Evolutionary conservation across 1,140 invertebrate species (phyloP).

Genomic region (Subanguina moxae): DNA sequence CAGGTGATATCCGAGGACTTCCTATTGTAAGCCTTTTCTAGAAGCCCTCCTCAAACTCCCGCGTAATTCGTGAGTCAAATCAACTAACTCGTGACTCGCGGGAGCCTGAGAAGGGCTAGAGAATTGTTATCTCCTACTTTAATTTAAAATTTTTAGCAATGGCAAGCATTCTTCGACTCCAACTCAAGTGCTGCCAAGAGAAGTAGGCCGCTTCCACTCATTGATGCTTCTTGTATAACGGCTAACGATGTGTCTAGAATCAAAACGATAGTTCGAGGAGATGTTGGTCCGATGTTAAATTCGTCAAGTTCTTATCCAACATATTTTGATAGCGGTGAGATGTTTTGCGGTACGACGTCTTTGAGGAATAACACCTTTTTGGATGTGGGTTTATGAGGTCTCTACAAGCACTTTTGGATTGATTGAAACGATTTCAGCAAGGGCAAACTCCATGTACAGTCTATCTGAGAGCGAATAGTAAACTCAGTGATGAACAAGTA

Average conservation of each 20-base stretch:
- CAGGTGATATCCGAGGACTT: slow-evolving; percentile 20
- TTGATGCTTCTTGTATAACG: slow-evolving; percentile 12
- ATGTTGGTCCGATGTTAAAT: slow-evolving; percentile 2
- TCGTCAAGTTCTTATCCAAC: background rate
- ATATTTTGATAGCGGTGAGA: background rate
- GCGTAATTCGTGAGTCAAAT: no score
- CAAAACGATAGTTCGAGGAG: slow-evolving; percentile 12
- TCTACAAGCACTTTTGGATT: no score
- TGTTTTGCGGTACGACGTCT: background rate
- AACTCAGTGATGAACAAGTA: slow-evolving; percentile 5
- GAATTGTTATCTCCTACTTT: no score
- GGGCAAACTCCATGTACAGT: background rate
- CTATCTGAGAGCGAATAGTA: slow-evolving; percentile 6
- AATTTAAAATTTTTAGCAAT: slow-evolving; percentile 23
- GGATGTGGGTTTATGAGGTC: no score
- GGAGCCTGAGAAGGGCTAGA: no score
- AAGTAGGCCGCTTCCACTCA: slow-evolving; percentile 8
- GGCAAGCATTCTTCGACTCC: slow-evolving; percentile 10
- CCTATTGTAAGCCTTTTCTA: slow-evolving; percentile 14
- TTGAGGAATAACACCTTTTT: no score
- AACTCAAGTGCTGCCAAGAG: background rate
- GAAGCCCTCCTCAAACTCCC: background rate
- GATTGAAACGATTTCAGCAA: background rate
- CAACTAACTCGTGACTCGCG: no score
- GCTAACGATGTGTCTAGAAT: slow-evolving; percentile 14